Percentiles rank a stretch among this genome's conserved stretches.
Conservation (phyloP, 2,888 invertebrate species). For the Cephus nigrinus region DNA sequence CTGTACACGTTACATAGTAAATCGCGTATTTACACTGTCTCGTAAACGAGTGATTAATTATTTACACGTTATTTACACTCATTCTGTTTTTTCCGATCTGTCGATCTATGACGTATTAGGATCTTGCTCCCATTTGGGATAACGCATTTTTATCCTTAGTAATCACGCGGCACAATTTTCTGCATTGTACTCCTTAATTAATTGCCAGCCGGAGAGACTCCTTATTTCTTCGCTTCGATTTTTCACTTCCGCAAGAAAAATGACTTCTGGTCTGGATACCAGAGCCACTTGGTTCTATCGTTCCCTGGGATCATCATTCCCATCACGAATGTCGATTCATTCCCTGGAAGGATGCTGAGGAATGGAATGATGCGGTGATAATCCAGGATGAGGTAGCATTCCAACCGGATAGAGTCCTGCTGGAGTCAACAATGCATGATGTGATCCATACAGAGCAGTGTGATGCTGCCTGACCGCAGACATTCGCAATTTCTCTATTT, state of each 20-base stretch:
- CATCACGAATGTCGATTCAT: constrained; percentile 29
- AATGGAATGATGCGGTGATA: constrained; percentile 50
- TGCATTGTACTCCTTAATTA: background rate
- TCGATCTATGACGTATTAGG: background rate
- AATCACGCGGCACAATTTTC: background rate
- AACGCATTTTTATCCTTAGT: background rate
- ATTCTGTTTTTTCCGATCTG: background rate
- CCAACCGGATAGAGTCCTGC: constrained; percentile 57
- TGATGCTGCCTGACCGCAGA: constrained; percentile 68
- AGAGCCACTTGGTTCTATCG: constrained; percentile 5
- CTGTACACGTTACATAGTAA: background rate
- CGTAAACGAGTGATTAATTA: constrained; percentile 20
- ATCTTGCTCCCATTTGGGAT: background rate
- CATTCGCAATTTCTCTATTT: constrained; percentile 95
- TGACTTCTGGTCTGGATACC: background rate
- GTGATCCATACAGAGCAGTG: constrained; percentile 56
- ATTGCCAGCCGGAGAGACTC: background rate
- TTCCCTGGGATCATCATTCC: constrained; percentile 9
- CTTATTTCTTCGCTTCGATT: background rate
- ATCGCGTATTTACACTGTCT: constrained; percentile 3
- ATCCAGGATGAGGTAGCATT: constrained; percentile 57
- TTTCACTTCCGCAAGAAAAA: background rate
- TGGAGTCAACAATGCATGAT: constrained; percentile 53
- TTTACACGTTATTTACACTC: constrained; percentile 35
- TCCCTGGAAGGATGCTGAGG: constrained; percentile 53